phyloP scores from a whole-genome alignment of 1,140 invertebrate genomes.

The Homarus americanus region DNA sequence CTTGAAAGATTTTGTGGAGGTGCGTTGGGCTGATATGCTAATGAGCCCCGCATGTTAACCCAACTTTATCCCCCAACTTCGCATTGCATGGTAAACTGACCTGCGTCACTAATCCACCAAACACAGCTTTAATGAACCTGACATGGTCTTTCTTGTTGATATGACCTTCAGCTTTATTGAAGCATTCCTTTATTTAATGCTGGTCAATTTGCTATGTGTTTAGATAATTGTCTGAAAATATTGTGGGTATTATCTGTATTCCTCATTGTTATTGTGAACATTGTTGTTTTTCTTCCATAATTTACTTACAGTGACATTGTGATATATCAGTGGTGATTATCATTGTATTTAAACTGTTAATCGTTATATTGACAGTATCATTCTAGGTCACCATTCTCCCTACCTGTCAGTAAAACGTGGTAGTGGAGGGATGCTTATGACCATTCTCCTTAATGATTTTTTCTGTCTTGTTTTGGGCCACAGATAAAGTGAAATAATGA shows the following conservation, averaged over 20 bases:
- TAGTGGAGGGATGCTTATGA: not conserved
- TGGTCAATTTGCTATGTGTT: not conserved
- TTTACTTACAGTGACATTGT: conserved; percentile 5
- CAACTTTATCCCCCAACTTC: not conserved
- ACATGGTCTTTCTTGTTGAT: not conserved
- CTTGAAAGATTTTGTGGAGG: not conserved
- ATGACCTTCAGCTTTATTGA: not conserved
- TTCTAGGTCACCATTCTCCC: not conserved
- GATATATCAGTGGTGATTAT: conserved; percentile 24
- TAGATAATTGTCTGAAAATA: not conserved
- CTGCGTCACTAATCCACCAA: not conserved
- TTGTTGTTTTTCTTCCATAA: not conserved
- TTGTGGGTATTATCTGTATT: not conserved
- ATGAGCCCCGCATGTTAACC: conserved; percentile 50
- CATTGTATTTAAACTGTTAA: not conserved
- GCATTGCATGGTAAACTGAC: not conserved
- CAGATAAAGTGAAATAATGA: not conserved
- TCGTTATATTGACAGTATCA: not conserved
- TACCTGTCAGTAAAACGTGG: not conserved
- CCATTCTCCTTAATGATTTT: not conserved
- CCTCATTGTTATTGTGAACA: not conserved
- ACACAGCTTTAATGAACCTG: not conserved
- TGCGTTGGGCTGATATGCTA: conserved; percentile 30
- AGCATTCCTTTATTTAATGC: not conserved
- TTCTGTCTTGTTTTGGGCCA: not conserved